Conservation (phyloP, 2,797 vertebrate genomes). For the Acestrorhynchus altus region DNA sequence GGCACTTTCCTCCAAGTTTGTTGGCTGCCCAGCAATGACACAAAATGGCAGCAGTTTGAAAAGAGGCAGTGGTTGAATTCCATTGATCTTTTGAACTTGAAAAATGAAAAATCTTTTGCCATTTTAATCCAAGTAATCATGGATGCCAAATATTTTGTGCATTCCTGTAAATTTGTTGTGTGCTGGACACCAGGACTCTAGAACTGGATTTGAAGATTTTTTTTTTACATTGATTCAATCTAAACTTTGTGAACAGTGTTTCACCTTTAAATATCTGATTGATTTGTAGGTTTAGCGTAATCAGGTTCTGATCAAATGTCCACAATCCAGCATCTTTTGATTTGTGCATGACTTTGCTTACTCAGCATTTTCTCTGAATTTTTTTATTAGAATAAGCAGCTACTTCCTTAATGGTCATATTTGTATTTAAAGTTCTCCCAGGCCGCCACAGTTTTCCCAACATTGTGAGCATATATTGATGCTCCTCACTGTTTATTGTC, state of each 20-base stretch:
- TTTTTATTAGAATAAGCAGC: neutral
- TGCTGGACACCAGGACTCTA: no score
- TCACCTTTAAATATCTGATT: neutral
- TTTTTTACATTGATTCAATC: neutral
- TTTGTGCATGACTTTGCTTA: neutral
- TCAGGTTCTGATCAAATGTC: neutral
- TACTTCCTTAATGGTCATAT: slow-evolving; percentile 8
- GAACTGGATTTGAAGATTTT: no score
- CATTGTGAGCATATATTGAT: neutral
- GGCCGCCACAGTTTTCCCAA: neutral
- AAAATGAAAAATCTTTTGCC: no score
- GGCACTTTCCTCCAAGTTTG: no score
- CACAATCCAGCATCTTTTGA: neutral
- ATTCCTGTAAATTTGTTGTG: no score
- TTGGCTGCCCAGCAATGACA: no score
- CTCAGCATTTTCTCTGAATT: neutral
- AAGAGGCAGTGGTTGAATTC: no score
- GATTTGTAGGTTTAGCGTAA: neutral
- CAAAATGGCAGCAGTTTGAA: no score
- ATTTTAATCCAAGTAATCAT: no score
- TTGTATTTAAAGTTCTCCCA: neutral
- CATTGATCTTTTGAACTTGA: no score
- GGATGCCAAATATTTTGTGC: no score
- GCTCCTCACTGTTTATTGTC: neutral
- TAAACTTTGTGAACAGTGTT: neutral